A percentile compares a stretch with the other conserved stretches of the same genome.
Conservation (phyloP, 2,797 vertebrate species). For the Tauraco hartlaubi region DNA sequence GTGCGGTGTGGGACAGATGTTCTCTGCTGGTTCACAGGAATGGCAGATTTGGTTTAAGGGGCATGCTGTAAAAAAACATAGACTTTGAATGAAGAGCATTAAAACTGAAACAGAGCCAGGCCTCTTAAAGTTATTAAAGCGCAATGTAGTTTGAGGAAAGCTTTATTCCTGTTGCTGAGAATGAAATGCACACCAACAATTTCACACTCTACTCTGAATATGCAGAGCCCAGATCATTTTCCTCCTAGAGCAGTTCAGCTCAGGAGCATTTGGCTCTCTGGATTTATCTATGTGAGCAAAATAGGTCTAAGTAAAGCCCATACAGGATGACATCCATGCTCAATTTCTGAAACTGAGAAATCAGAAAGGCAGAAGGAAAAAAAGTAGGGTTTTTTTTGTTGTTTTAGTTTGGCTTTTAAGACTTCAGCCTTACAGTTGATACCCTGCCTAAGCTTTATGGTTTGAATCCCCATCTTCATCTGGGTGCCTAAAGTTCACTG, state of each 20-base stretch:
- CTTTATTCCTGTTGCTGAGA: slow-evolving; percentile 5
- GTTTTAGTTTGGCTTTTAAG: neutral
- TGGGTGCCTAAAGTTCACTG: neutral
- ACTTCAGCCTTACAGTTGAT: neutral
- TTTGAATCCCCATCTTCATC: neutral
- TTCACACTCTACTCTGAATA: neutral
- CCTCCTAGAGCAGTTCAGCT: neutral
- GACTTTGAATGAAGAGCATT: neutral
- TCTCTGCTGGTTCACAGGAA: neutral
- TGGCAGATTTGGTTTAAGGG: neutral
- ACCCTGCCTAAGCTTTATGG: neutral
- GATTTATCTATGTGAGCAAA: neutral
- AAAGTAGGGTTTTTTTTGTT: accelerated
- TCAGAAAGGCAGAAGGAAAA: neutral
- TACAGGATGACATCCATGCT: neutral
- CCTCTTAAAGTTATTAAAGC: neutral
- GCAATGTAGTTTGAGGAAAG: neutral
- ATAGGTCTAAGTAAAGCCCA: neutral
- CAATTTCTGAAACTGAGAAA: neutral
- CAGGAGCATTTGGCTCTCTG: neutral
- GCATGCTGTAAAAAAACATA: neutral
- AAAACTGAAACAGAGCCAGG: neutral
- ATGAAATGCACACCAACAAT: neutral
- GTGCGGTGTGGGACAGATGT: neutral
- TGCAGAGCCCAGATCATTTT: neutral